Evolutionary conservation across 2,113 vertebrate species (phyloP), one percentile per base, ranked within the genome.

Genomic region (Cervus canadensis): DNA sequence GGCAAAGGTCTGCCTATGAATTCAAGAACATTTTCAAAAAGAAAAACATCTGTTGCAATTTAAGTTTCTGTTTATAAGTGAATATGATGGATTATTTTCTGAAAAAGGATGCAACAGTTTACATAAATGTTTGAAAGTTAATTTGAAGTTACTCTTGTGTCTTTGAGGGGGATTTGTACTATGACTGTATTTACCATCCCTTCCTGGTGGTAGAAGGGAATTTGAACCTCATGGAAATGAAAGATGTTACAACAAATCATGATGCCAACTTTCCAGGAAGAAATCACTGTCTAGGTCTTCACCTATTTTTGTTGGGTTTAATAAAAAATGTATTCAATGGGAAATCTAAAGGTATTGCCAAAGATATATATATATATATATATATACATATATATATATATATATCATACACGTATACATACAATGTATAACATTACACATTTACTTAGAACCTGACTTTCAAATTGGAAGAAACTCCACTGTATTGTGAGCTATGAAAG

Each of bases 1-100:
- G 98, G 98, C 98, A 99, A 98, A 98, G 95, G 95, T 96, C 97
- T 99, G 98, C 99, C 98, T 98, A 99, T 98, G 98, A 98, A 99
- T 99, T 98, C 98, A 99, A 98, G 98, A 98, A 97, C 88, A 95
- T 98, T 98, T 98, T 97, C 2, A 96, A 98, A 98, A 98, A 98
- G 97, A 86, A 74, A 98, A 99, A 99, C 99, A 99, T 99, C 98
- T 99, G 99, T 98, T 99, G 97, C 88, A 96, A 98, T 98, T 98
- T 98, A 98, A 98, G 91, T 87, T 98, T 98, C 98, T 98, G 95
- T 98, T 98, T 98, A 97, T 97, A 99, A 97, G 97, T 97, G 98
- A 98, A 98, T 97, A 45, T 94, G 98, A 97, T 95, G 62, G 97
- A 98, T 98, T 98, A 97, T 96, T 98, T 98, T 98, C 98, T 86